These are phyloP conservation scores for Columba livia DNA, from an alignment of 2,113 vertebrate genomes.

Conservation along the genomic window DNA sequence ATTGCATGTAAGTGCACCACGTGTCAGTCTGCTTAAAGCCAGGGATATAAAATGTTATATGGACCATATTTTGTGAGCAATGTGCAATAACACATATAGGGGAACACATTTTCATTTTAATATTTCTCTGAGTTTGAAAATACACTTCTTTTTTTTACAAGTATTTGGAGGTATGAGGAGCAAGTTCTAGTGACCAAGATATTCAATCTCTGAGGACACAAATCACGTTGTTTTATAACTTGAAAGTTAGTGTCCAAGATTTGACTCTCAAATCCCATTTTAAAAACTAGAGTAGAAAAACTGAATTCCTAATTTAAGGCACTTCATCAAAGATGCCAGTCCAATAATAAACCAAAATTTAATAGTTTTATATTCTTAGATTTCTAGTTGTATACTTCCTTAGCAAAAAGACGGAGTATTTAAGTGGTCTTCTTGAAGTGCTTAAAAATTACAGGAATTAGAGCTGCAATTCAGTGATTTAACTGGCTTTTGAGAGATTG, in stretches of 20 bases:
- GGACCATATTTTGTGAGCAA: neutral
- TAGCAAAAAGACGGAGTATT: neutral
- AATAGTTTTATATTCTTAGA: neutral
- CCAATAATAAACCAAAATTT: neutral
- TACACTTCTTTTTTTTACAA: neutral
- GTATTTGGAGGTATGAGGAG: neutral
- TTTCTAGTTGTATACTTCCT: neutral
- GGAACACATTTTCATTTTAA: neutral
- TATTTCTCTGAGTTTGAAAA: neutral
- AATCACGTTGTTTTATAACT: neutral
- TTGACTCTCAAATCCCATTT: neutral
- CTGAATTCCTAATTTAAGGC: neutral
- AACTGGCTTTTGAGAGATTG: neutral
- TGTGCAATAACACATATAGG: accelerated
- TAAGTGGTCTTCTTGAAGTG: neutral
- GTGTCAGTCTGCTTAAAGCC: neutral
- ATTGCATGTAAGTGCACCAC: neutral
- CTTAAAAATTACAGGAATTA: neutral
- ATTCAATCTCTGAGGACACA: neutral
- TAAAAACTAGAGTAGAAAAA: neutral
- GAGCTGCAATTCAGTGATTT: neutral
- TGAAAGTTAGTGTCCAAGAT: neutral
- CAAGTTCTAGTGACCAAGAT: neutral
- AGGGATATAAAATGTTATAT: neutral
- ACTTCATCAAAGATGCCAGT: neutral